Percentiles rank a stretch among this genome's conserved stretches.
Evolutionary conservation across 2,888 invertebrate species (phyloP).

Genomic region (Cosmopolites sordidus): DNA sequence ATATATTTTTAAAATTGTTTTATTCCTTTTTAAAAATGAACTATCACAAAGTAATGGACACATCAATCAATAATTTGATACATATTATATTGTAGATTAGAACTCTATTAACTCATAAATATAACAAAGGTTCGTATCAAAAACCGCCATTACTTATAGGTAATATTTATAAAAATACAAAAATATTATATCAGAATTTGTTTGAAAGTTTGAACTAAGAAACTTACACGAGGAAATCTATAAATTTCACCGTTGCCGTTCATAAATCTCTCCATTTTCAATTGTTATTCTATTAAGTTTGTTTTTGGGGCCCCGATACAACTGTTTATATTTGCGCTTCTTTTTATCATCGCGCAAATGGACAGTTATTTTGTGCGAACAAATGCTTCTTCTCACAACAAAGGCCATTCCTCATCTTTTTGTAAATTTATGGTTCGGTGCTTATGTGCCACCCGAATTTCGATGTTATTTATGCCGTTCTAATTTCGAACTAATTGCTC

Average conservation of each 20-base stretch:
- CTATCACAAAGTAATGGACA: too few relatives aligned
- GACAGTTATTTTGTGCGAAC: slow-evolving; percentile 2
- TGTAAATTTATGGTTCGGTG: not conserved
- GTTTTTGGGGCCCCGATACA: not conserved
- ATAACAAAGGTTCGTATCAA: too few relatives aligned
- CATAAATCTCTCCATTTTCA: slow-evolving; percentile 1
- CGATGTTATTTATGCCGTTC: not conserved
- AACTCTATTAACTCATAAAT: too few relatives aligned
- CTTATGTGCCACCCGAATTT: not conserved
- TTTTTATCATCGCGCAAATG: slow-evolving; percentile 1
- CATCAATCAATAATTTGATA: too few relatives aligned
- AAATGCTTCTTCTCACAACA: not conserved
- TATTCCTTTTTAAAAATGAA: too few relatives aligned
- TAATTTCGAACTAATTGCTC: not conserved
- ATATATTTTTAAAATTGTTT: too few relatives aligned
- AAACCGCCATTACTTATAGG: too few relatives aligned
- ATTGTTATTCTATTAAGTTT: slow-evolving; percentile 2
- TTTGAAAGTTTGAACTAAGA: too few relatives aligned
- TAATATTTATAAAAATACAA: too few relatives aligned
- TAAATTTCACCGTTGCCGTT: not conserved
- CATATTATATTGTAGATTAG: too few relatives aligned
- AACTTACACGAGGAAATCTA: not conserved
- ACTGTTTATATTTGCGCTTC: slow-evolving; percentile 1
- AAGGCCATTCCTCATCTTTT: slow-evolving; percentile 1
- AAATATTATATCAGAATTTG: too few relatives aligned